phyloP scores from a whole-genome alignment of 2,797 vertebrate genomes.

The Xenopus petersii region DNA sequence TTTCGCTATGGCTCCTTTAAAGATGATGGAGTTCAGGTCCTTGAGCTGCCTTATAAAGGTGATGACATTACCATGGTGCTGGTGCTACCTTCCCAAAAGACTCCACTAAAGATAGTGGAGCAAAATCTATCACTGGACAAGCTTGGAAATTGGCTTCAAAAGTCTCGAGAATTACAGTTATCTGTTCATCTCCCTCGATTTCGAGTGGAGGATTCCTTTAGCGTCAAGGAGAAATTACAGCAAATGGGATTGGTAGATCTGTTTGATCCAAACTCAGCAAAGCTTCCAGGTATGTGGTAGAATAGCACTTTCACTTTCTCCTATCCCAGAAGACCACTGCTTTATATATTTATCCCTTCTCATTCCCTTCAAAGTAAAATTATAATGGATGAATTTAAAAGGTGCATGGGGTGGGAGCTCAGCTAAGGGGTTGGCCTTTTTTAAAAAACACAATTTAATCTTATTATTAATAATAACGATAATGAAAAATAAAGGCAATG shows the following conservation, averaged over 20 bases:
- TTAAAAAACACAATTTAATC: too few species aligned
- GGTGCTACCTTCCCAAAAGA: conserved; percentile 71
- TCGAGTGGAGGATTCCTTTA: conserved; percentile 79
- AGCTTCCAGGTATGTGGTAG: conserved; percentile 69
- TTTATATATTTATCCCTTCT: too few species aligned
- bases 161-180: conserved; percentile 65
- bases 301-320: too few species aligned
- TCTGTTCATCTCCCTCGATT: conserved; percentile 80
- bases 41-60: conserved; percentile 89
- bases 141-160: conserved; percentile 74
- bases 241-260: conserved; percentile 86
- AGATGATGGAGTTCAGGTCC: conserved; percentile 74
- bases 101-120: conserved; percentile 69
- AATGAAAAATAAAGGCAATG: too few species aligned
- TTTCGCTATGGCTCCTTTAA: conserved; percentile 67
- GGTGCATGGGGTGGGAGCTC: too few species aligned
- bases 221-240: conserved; percentile 79
- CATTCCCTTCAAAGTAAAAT: too few species aligned
- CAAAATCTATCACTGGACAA: conserved; percentile 64
- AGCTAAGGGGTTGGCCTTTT: too few species aligned
- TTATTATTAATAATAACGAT: too few species aligned
- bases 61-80: conserved; percentile 91
- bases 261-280: conserved; percentile 69
- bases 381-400: too few species aligned
- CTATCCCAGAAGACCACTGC: too few species aligned